Base-by-base conservation (phyloP, 2,888 invertebrate genomes). In the Cryptus viduatorius region DNA sequence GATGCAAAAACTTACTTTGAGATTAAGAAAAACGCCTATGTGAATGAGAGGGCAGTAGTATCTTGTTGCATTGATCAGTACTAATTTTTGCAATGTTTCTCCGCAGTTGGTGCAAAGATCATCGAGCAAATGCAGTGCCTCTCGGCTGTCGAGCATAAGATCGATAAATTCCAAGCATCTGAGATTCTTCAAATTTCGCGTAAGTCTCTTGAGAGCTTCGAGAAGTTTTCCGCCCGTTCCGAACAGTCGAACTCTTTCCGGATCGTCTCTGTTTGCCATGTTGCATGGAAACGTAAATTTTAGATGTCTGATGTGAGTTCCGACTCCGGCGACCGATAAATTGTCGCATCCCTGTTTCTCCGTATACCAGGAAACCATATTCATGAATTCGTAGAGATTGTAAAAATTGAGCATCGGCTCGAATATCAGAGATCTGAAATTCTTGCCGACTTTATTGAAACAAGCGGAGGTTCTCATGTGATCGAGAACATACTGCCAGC, bases 361-460 rank as follows among this genome's bases (percentile, higher is more conserved):
- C 0, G 96, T 95, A 90, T 96, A 97, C 95, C 96, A 96, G 0
- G 96, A 95, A n/a, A 97, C 92, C 94, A 97, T 96, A 80, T 97
- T 96, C 95, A 98, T 96, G 90, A 98, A 98, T 92, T 97, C 97
- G 92, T 96, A 97, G 59, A 98, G 95, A 92, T 97, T 97, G 92
- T 97, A 96, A 89, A 97, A 97, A 92, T 97, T 97, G 82, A 95
- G 94, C 94, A 96, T 96, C 0, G 97, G 97, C 46, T 96, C 95
- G 87, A 98, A 96, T 16, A 96, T 95, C 44, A 98, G 94, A 10
- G 95, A 95, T 81, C 96, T 95, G 89, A 97, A 95, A 89, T 96
- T 94, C 69, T 94, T 94, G 0, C 97, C 97, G 31, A 97, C 95
- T 86, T 95, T 95, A 61, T 95, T 95, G 53, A 97, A 94, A 88